These are phyloP conservation scores for Pollenia amentaria DNA, from an alignment of 2,888 invertebrate species.

Conservation along the genomic window DNA sequence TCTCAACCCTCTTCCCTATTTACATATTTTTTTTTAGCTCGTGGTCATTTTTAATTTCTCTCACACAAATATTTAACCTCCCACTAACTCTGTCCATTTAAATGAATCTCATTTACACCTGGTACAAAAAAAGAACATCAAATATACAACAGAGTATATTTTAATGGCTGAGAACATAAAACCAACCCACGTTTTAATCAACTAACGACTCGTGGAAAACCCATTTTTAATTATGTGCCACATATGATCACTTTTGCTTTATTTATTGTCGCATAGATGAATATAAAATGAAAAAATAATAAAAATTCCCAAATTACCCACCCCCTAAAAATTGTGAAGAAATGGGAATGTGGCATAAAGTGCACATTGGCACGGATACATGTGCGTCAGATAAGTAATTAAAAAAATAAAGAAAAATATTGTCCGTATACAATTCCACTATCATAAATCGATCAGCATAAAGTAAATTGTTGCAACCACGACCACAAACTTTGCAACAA, in stretches of 20 bases:
- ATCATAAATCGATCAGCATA: constrained; percentile 62
- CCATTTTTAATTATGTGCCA: constrained; percentile 66
- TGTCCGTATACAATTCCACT: constrained; percentile 48
- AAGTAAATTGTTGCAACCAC: constrained; percentile 58
- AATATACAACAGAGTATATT: constrained; percentile 44
- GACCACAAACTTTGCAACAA: constrained; percentile 62
- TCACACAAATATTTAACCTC: constrained; percentile 4
- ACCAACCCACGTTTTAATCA: constrained; percentile 60
- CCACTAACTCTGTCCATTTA: background rate
- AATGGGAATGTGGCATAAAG: constrained; percentile 53
- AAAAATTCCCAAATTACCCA: constrained; percentile 19
- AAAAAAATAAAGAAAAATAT: constrained; percentile 62
- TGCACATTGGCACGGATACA: constrained; percentile 55
- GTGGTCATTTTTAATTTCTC: constrained; percentile 20
- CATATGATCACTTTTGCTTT: constrained; percentile 66
- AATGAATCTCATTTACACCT: constrained; percentile 64
- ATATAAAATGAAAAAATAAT: background rate
- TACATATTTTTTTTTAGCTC: background rate
- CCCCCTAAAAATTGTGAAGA: constrained; percentile 15
- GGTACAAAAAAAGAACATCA: constrained; percentile 22
- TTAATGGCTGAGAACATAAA: constrained; percentile 66
- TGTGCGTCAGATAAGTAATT: constrained; percentile 73
- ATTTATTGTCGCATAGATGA: constrained; percentile 28
- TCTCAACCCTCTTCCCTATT: background rate
- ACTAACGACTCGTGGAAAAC: constrained; percentile 30